Conservation (phyloP, 2,113 vertebrate species). For the Thymallus thymallus region DNA sequence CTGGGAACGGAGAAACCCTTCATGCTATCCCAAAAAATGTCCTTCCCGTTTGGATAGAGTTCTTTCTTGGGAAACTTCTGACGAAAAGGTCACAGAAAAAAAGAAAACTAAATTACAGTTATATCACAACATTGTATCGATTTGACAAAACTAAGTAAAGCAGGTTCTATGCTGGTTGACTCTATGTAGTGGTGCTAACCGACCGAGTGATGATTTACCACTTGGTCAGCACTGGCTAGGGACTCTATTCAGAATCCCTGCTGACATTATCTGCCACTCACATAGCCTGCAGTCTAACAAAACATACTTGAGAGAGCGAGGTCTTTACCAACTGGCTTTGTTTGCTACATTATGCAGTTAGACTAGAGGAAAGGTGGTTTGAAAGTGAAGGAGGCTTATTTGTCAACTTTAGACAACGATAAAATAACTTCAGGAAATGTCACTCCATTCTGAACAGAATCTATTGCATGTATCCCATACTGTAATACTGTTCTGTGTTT, state of each 20-base stretch:
- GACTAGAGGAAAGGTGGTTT: neutral
- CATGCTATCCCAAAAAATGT: conserved; percentile 84
- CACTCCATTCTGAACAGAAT: too few relatives aligned
- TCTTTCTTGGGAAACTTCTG: conserved; percentile 92
- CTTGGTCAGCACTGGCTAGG: neutral
- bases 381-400: neutral
- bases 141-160: neutral
- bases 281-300: too few relatives aligned
- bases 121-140: neutral
- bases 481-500: neutral
- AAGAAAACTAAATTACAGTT: neutral
- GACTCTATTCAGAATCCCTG: neutral
- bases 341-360: neutral
- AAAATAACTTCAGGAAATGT: too few relatives aligned
- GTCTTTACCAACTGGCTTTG: neutral
- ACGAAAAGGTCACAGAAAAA: conserved; percentile 37
- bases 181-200: neutral
- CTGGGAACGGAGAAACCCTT: conserved; percentile 88
- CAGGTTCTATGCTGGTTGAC: neutral
- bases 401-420: neutral
- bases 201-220: neutral
- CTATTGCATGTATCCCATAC: too few relatives aligned
- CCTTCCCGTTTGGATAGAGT: conserved; percentile 85
- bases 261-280: too few relatives aligned
- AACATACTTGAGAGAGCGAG: neutral